Evolutionary conservation across 2,113 vertebrate genomes (phyloP).

Genomic region (Semnornis frantzii): DNA sequence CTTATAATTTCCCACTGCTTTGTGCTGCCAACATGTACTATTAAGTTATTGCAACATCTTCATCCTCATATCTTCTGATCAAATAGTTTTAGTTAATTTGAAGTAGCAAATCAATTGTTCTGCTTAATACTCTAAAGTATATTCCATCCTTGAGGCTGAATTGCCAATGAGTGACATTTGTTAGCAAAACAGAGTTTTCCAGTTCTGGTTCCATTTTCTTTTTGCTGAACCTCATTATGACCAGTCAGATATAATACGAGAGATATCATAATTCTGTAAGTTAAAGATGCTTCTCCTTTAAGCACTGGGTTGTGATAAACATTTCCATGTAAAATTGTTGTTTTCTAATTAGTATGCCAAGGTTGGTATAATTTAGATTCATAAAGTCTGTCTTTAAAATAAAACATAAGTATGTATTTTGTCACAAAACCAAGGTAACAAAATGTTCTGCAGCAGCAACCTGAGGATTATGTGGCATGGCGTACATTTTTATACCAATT

Average conservation of each 20-base stretch:
- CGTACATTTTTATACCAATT: background rate
- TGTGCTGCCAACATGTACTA: background rate
- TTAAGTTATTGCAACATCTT: constrained; percentile 28
- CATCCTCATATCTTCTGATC: background rate
- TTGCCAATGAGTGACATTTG: background rate
- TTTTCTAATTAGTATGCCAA: background rate
- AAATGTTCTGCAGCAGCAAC: background rate
- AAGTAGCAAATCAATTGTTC: constrained; percentile 45
- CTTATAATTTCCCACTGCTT: too few relatives aligned
- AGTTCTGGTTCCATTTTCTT: background rate
- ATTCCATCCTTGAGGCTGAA: constrained; percentile 19
- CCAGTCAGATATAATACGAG: background rate
- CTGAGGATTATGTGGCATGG: background rate
- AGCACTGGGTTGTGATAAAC: background rate
- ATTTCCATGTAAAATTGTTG: background rate
- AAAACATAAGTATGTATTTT: constrained; percentile 1
- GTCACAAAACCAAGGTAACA: background rate
- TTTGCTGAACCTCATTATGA: background rate
- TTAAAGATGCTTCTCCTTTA: background rate
- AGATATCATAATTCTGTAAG: background rate
- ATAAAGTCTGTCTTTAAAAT: background rate
- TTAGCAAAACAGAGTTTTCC: background rate
- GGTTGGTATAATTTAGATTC: background rate
- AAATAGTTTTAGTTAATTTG: constrained; percentile 54
- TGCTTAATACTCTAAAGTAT: constrained; percentile 45